A percentile compares a stretch with the other conserved stretches of the same genome.
These are phyloP conservation scores for Molossus molossus DNA, from an alignment of 2,797 vertebrate species.

Conservation along the genomic window DNA sequence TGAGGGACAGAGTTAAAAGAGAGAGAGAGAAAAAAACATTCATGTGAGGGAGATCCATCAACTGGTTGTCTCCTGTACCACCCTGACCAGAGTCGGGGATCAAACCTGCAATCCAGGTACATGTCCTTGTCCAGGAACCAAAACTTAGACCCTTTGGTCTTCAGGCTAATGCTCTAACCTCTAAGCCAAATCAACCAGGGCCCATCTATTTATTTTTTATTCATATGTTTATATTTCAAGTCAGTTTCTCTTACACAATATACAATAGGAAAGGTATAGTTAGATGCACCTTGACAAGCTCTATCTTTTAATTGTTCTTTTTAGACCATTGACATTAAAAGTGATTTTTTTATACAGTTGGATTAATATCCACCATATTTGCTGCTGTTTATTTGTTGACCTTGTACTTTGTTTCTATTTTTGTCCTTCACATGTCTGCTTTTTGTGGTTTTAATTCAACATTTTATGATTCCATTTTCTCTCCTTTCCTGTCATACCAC, in stretches of 20 bases:
- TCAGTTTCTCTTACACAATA: background rate
- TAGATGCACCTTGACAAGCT: background rate
- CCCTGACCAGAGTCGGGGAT: too few relatives aligned
- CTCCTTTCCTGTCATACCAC: background rate
- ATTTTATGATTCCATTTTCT: background rate
- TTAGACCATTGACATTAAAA: background rate
- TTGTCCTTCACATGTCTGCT: background rate
- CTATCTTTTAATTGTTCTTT: background rate
- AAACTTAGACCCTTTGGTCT: too few relatives aligned
- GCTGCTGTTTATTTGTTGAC: background rate
- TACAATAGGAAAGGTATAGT: background rate
- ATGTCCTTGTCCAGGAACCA: too few relatives aligned
- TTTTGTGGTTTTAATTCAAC: background rate
- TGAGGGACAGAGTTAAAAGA: too few relatives aligned
- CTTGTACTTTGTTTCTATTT: background rate
- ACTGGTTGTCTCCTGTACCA: too few relatives aligned
- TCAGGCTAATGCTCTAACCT: too few relatives aligned
- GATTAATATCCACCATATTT: background rate
- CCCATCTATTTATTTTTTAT: background rate
- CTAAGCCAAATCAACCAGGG: too few relatives aligned
- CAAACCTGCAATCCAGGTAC: too few relatives aligned
- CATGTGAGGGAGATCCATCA: too few relatives aligned
- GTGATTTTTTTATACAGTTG: background rate
- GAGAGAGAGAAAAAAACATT: too few relatives aligned
- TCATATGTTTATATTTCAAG: background rate